Percentiles rank a stretch among this genome's conserved stretches.
Evolutionary conservation across 2,113 vertebrate species (phyloP).

Genomic region (Australoheros scitulus): DNA sequence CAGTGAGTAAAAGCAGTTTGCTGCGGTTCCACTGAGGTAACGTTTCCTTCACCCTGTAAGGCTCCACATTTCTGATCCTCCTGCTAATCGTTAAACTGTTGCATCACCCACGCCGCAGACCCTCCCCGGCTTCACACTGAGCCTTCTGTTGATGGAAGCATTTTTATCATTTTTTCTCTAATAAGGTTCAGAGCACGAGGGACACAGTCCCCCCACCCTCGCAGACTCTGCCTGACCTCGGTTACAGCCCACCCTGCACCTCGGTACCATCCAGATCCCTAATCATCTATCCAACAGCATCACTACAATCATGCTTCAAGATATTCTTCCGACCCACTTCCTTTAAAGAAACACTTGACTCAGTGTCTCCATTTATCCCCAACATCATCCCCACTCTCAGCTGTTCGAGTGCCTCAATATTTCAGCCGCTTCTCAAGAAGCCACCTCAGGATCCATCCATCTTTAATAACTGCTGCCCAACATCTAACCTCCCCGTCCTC

Average conservation of each 20-base stretch:
- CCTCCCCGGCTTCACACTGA: not conserved
- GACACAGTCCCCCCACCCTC: not conserved
- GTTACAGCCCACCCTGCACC: not conserved
- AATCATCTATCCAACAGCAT: not conserved
- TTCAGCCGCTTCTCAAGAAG: not conserved
- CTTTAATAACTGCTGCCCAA: not conserved
- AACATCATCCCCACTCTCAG: not conserved
- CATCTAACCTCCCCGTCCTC: not conserved
- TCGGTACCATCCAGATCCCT: not conserved
- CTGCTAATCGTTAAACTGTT: not conserved
- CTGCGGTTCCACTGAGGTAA: too few species aligned
- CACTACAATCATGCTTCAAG: not conserved
- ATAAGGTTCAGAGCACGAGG: not conserved
- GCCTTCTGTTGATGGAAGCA: not conserved
- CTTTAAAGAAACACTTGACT: not conserved
- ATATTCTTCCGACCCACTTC: not conserved
- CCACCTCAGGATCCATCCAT: not conserved
- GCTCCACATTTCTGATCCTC: not conserved
- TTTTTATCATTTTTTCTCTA: slow-evolving; percentile 9
- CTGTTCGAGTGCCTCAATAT: not conserved
- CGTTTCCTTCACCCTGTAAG: too few species aligned
- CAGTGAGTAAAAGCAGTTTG: too few species aligned
- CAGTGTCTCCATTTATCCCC: not conserved
- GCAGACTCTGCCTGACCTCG: slow-evolving; percentile 8
- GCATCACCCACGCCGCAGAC: not conserved